phyloP scores from a whole-genome alignment of 37 sponge, comb jelly and placozoan genomes.

The Diacarnus erythraeanus region DNA sequence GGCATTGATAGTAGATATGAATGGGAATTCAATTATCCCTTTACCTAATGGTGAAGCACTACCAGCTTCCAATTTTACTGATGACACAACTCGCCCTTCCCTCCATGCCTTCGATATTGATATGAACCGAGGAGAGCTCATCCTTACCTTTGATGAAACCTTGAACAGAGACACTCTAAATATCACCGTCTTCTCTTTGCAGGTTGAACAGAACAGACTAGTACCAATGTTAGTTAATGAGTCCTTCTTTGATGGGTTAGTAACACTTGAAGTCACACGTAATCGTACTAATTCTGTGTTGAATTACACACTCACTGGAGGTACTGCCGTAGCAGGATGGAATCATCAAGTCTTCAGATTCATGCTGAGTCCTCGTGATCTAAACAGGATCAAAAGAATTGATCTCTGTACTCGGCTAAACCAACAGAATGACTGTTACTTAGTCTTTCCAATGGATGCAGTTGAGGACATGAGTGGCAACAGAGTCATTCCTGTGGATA shows the following conservation, averaged over 20 bases:
- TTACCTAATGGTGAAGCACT: conserved; percentile 55
- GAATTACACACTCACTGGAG: conserved; percentile 71
- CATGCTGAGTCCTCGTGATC: conserved; percentile 49
- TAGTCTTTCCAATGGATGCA: conserved; percentile 46
- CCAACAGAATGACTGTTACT: conserved; percentile 64
- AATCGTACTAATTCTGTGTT: conserved; percentile 41
- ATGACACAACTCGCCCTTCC: conserved; percentile 75
- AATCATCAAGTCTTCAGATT: conserved; percentile 60
- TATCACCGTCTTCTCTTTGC: conserved; percentile 56
- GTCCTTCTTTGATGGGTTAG: not conserved
- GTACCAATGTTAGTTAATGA: conserved; percentile 16
- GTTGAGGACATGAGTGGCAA: conserved; percentile 78
- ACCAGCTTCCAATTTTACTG: conserved; percentile 57
- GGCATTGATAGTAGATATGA: conserved; percentile 82
- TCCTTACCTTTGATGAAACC: conserved; percentile 81
- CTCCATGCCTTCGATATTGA: conserved; percentile 87
- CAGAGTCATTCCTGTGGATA: conserved; percentile 23
- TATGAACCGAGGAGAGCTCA: conserved; percentile 68
- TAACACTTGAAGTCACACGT: not conserved
- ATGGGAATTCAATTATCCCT: conserved; percentile 71
- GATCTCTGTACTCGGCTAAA: conserved; percentile 74
- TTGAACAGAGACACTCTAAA: conserved; percentile 64
- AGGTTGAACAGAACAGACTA: conserved; percentile 20
- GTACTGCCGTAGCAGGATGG: conserved; percentile 21
- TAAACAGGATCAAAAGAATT: conserved; percentile 76